Base-by-base conservation (phyloP, 2,888 invertebrate genomes). In the Scelioninae gen. 2 region DNA sequence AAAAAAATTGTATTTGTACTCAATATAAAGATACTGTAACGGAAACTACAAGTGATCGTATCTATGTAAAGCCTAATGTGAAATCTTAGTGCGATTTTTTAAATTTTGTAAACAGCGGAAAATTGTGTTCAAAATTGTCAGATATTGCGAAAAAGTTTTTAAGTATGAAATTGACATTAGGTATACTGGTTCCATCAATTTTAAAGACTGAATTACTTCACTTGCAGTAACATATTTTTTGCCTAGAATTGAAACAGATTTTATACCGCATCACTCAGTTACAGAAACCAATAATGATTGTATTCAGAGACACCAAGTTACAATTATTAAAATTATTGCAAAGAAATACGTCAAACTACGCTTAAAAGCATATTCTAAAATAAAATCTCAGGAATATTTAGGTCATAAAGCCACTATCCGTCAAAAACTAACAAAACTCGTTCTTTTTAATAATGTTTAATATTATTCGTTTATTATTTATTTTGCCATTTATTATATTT, bases 91-190 rank as follows among this genome's bases (percentile, higher is more conserved):
- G 4, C 4, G 25, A 6, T 9, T 57, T 57, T 18, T 3, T 57
- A 11, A 18, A n/a, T 11, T 60, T 60, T 60, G 60, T 60, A 5
- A 48, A 60, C 9, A 9, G 50, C 1, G 52, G 63, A 2, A 52
- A 41, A 25, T 41, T 33, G 18, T 33, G 0, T 50, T n/a, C 13
- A 33, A 63, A 11, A 52, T 63, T 33, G 33, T 63, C 0, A 16
- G 28, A n/a, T 39, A 6, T 15, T 63, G 63, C 22, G 63, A 63
- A 43, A 63, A 52, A 41, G 1, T 11, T 5, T 63, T 63, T 15
- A 43, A 33, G 22, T 63, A 0, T 9, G 53, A 53, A 64, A 35
- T 64, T 13, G 13, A 22, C 19, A 15, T 64, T 19, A 53, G 64
- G 0, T 64, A 6, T 7, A 25, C 2, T 35, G 37, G 35, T 35